Conservation (phyloP, 2,113 vertebrate genomes). For the Corythoichthys haematopterus region DNA sequence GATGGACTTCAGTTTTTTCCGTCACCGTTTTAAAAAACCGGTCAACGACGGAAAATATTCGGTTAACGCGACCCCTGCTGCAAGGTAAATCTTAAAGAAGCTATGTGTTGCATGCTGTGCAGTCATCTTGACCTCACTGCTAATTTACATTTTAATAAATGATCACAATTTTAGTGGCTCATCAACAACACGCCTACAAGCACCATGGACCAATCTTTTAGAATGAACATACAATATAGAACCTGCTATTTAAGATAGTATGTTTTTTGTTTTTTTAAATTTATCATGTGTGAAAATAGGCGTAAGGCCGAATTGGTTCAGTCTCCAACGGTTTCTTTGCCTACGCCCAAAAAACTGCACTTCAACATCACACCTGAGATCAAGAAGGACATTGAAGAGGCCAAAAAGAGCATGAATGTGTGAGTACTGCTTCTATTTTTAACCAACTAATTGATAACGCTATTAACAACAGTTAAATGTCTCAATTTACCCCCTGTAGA, state of each 20-base stretch:
- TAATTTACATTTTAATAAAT: too few relatives aligned
- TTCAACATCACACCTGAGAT: constrained; percentile 91
- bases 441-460: neutral
- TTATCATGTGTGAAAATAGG: constrained; percentile 56
- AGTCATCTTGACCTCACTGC: too few relatives aligned
- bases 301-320: constrained; percentile 70
- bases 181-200: too few relatives aligned
- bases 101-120: too few relatives aligned
- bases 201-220: neutral
- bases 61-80: too few relatives aligned
- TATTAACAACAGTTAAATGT: neutral
- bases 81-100: too few relatives aligned
- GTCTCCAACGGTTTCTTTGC: constrained; percentile 70
- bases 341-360: constrained; percentile 82
- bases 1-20: too few relatives aligned
- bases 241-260: neutral
- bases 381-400: constrained; percentile 85
- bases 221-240: neutral
- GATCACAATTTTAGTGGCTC: too few relatives aligned
- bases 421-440: constrained; percentile 56
- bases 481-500: constrained; percentile 51
- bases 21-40: too few relatives aligned
- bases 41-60: too few relatives aligned
- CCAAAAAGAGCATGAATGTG: constrained; percentile 86
- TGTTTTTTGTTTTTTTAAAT: neutral